Percentiles rank a stretch among this genome's conserved stretches.
phyloP scores from a whole-genome alignment of 2,888 invertebrate genomes.

The Yponomeuta evonymella region DNA sequence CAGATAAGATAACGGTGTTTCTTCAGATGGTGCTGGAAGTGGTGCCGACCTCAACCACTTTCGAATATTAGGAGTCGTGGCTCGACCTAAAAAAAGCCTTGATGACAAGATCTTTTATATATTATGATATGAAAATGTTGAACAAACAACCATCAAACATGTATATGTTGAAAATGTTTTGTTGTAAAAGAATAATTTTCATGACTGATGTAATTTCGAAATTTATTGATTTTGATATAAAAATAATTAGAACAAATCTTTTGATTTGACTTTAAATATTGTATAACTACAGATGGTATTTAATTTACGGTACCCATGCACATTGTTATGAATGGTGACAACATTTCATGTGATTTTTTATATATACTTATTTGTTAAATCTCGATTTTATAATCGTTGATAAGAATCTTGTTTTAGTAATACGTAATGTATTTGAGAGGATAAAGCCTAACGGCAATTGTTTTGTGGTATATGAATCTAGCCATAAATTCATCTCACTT shows the following conservation, averaged over 20 bases:
- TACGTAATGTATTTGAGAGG: conserved; percentile 1
- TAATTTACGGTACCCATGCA: conserved; percentile 10
- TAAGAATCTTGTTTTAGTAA: conserved; percentile 1
- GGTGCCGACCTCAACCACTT: conserved; percentile 89
- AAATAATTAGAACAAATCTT: conserved; percentile 18
- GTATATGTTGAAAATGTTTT: conserved; percentile 22
- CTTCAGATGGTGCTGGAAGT: conserved; percentile 93
- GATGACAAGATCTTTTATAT: conserved; percentile 21
- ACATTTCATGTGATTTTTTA: conserved; percentile 13
- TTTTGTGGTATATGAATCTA: conserved; percentile 6
- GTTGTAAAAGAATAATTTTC: conserved; percentile 18
- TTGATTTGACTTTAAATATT: conserved; percentile 23
- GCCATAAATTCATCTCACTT: conserved; percentile 50
- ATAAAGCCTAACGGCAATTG: conserved; percentile 2
- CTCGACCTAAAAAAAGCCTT: conserved; percentile 64
- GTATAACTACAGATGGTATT: conserved; percentile 23
- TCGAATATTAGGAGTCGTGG: conserved; percentile 74
- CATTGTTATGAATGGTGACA: conserved; percentile 8
- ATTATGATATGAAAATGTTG: background rate
- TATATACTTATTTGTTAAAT: conserved; percentile 4
- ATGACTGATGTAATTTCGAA: conserved; percentile 20
- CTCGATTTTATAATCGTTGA: background rate
- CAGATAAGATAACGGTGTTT: conserved; percentile 93
- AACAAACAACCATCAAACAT: conserved; percentile 19
- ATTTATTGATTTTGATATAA: conserved; percentile 14